Base-by-base conservation (phyloP, 2,797 vertebrate genomes). In the Chrosomus eos region DNA sequence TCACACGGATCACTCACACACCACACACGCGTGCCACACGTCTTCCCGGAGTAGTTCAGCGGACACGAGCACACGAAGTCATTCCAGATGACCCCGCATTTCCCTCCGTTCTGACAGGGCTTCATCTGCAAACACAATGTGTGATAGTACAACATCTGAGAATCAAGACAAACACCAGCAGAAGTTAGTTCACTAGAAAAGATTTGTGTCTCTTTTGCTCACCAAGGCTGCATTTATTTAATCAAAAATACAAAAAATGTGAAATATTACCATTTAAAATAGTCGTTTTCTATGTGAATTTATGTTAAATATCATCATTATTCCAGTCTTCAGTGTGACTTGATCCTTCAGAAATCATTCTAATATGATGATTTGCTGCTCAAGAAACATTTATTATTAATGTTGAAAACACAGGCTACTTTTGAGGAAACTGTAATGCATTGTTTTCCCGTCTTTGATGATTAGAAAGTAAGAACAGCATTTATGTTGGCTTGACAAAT, bases 1-100 rank as follows among this genome's bases (percentile, higher is more conserved):
- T 92, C 90, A 88, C 98, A 99, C 0, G 96, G 97, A 43, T 92
- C 92, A 5, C 93, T 94, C 0, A 94, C 90, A 83, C 98, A 99
- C 98, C 98, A 99, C 66, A 98, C 86, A 4, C 91, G 95, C 55
- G 95, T 96, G 85, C 96, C 94, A 82, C 98, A 99, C 1, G 91
- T 92, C 19, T 90, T 95, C 51, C 98, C 97, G 0, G 96, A 96
- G 93, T 94, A 98, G 89, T 96, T 97, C 80, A 89, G 77, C 21
- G 95, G 93, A 88, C 98, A 99, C 89, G 85, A 86, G 86, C 98
- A 99, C 73, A 81, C 92, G 92, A 98, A 99, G 92, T 99, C 97
- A 86, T 99, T 99, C 98, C 98, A 99, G 84, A 96, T 97, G 90
- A 97, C 88, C 0, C 87, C 85, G 88, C 98, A 99, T 7, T 67